Conservation (phyloP, 2,113 vertebrate species). For the Marcusenius ussheri region DNA sequence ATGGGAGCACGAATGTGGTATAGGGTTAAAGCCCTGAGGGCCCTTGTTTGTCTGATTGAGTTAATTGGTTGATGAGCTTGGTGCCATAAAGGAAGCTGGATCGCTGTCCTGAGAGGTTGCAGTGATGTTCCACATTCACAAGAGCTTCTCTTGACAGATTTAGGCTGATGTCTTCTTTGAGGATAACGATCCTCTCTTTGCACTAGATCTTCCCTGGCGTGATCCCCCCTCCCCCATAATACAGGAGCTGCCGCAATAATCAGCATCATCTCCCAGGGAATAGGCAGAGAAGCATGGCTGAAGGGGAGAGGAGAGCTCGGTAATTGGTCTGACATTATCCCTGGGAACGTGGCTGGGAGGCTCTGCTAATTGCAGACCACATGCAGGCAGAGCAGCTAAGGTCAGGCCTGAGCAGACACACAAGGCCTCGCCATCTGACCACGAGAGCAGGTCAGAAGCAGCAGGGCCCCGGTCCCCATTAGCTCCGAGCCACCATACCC, state of each 20-base stretch:
- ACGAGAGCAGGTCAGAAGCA: background rate
- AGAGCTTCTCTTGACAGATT: background rate
- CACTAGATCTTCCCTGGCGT: background rate
- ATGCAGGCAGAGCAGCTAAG: constrained; percentile 27
- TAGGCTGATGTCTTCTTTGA: background rate
- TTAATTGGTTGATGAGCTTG: background rate
- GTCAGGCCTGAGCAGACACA: constrained; percentile 8
- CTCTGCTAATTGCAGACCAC: constrained; percentile 30
- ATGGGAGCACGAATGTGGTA: background rate
- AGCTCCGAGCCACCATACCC: background rate
- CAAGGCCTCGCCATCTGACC: background rate
- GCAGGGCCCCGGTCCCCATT: background rate
- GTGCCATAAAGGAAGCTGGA: background rate
- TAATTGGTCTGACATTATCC: constrained; percentile 43
- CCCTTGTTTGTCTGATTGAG: constrained; percentile 8
- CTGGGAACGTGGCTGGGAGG: background rate
- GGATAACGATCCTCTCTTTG: background rate
- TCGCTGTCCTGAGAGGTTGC: background rate
- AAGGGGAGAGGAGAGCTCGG: constrained; percentile 14
- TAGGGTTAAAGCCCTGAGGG: background rate
- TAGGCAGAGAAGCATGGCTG: background rate
- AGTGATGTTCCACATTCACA: background rate
- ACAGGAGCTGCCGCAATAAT: background rate
- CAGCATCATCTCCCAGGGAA: background rate
- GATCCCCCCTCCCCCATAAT: background rate